Conservation (phyloP, 2,113 vertebrate genomes). For the Ceyx cyanopectus region DNA sequence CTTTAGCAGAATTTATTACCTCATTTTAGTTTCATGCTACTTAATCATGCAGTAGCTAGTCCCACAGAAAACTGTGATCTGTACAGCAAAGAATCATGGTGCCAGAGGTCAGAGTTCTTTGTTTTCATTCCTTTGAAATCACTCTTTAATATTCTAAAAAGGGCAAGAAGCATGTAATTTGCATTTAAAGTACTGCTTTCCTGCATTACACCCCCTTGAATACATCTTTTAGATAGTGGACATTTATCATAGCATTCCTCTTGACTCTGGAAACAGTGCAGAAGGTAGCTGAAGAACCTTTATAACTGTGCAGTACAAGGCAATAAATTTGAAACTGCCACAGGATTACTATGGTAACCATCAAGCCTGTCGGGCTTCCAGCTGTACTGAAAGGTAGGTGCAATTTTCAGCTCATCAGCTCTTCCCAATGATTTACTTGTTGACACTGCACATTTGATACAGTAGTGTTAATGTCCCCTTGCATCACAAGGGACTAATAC, state of each 20-base stretch:
- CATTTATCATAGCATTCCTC: constrained; percentile 76
- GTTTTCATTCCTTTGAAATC: constrained; percentile 74
- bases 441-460: constrained; percentile 75
- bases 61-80: constrained; percentile 70
- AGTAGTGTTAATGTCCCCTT: constrained; percentile 79
- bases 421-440: constrained; percentile 81
- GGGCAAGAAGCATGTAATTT: constrained; percentile 76
- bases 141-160: constrained; percentile 75
- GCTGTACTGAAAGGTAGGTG: constrained; percentile 71
- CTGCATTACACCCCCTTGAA: constrained; percentile 63
- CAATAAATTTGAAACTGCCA: constrained; percentile 79
- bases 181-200: constrained; percentile 73
- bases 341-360: constrained; percentile 85
- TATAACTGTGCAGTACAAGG: constrained; percentile 60
- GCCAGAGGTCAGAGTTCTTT: constrained; percentile 77
- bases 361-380: constrained; percentile 66
- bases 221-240: constrained; percentile 71
- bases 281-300: constrained; percentile 76
- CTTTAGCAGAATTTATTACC: constrained; percentile 75
- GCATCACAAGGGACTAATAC: constrained; percentile 72
- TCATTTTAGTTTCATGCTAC: constrained; percentile 72
- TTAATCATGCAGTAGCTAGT: constrained; percentile 71
- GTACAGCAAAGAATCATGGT: constrained; percentile 60
- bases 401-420: constrained; percentile 80
- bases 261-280: constrained; percentile 71